Evolutionary conservation across 2,113 vertebrate species (phyloP).

Genomic region (crab-eating macaque (Macaca fascicularis)): T2T-MFA8v1.1 NC_088385.1:4007001-4007500

Average conservation of each 20-base stretch:
- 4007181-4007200: neutral
- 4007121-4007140: too few relatives aligned
- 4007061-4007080: slow-evolving; percentile 30
- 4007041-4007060: slow-evolving; percentile 34
- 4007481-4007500: neutral
- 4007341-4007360: neutral
- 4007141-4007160: too few relatives aligned
- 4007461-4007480: neutral
- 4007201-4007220: neutral
- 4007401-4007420: neutral
- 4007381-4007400: neutral
- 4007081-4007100: neutral
- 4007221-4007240: neutral
- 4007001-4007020: slow-evolving; percentile 38
- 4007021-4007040: slow-evolving; percentile 58
- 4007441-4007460: neutral
- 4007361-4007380: neutral
- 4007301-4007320: neutral
- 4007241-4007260: neutral
- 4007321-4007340: neutral
- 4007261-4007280: neutral
- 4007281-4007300: neutral
- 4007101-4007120: neutral
- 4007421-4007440: neutral
- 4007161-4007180: neutral